Evolutionary conservation across 2,797 vertebrate species (phyloP).

Genomic region (Eremophila alpestris): DNA sequence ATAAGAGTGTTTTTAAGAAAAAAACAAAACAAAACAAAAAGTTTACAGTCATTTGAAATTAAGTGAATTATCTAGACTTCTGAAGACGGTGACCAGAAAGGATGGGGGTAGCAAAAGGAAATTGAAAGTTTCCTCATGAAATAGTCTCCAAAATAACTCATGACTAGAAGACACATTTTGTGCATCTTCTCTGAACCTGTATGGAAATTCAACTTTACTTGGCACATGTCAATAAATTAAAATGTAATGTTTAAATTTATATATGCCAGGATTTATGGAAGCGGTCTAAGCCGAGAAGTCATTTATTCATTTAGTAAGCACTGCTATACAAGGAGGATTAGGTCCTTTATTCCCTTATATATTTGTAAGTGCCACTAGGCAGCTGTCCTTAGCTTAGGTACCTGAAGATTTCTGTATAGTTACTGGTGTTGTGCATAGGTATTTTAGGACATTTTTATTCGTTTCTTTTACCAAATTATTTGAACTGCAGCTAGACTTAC

Average conservation of each 20-base stretch:
- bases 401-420: neutral
- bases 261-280: neutral
- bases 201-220: neutral
- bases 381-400: neutral
- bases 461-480: neutral
- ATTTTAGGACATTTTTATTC: neutral
- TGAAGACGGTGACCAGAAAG: neutral
- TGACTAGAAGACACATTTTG: neutral
- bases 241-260: neutral
- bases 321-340: neutral
- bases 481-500: neutral
- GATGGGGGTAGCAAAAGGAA: neutral
- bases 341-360: neutral
- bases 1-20: neutral
- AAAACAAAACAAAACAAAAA: neutral
- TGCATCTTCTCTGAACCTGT: neutral
- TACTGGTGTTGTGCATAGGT: neutral
- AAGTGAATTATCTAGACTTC: neutral
- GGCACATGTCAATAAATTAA: neutral
- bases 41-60: neutral
- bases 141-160: neutral
- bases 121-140: neutral
- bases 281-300: neutral
- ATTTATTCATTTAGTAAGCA: neutral
- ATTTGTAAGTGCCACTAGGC: neutral